Conservation (phyloP, 2,888 invertebrate species). For the Lydus trimaculatus region DNA sequence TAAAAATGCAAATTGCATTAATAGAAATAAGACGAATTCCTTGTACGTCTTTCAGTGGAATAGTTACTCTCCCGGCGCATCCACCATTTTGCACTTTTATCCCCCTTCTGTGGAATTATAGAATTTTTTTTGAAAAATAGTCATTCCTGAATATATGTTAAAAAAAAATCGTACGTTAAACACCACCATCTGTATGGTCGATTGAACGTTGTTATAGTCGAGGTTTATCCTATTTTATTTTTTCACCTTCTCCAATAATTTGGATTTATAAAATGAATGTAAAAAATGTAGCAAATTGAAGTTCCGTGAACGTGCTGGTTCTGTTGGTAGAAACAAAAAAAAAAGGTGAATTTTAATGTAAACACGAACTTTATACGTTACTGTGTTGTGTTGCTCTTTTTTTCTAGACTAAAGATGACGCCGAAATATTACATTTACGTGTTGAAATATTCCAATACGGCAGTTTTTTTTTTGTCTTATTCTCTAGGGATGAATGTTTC, state of each 20-base stretch:
- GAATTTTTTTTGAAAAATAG: too few relatives aligned
- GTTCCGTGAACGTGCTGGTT: not conserved
- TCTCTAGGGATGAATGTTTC: conserved; percentile 22
- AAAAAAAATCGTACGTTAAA: too few relatives aligned
- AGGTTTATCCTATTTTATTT: too few relatives aligned
- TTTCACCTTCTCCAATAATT: not conserved
- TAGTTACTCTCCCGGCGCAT: not conserved
- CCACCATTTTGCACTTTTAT: too few relatives aligned
- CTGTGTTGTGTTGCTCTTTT: not conserved
- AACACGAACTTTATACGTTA: not conserved
- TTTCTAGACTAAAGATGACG: not conserved
- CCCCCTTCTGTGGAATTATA: too few relatives aligned
- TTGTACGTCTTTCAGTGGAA: too few relatives aligned
- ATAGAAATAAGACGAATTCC: too few relatives aligned
- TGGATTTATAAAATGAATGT: too few relatives aligned
- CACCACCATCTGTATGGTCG: too few relatives aligned
- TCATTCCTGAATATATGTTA: too few relatives aligned
- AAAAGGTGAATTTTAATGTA: not conserved
- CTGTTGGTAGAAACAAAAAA: not conserved
- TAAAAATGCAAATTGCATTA: too few relatives aligned
- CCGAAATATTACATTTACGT: not conserved
- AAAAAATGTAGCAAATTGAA: not conserved
- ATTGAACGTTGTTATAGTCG: too few relatives aligned
- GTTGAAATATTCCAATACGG: not conserved
- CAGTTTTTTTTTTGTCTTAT: conserved; percentile 20